Conservation (phyloP, 1,140 invertebrate genomes). For the Pristionchus pacificus region DNA sequence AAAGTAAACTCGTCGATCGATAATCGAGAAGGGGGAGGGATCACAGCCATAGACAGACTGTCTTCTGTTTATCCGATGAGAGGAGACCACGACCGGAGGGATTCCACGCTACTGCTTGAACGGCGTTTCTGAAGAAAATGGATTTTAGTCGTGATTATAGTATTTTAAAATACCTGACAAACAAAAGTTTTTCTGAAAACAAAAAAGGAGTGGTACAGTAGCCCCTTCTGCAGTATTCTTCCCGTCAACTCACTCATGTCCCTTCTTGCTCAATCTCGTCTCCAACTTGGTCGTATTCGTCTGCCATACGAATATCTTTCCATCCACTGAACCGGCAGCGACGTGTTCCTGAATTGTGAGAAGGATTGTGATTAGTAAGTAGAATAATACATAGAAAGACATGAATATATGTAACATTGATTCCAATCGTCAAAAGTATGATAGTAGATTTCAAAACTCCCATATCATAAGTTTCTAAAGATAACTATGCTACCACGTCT, state of each 20-base stretch:
- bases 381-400: no score
- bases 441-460: no score
- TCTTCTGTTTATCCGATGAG: conserved; percentile 14
- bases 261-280: conserved; percentile 15
- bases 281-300: conserved; percentile 30
- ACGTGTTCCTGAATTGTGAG: conserved; percentile 16
- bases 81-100: conserved; percentile 23
- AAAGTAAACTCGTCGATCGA: no score
- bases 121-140: conserved; percentile 11
- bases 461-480: no score
- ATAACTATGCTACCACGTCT: no score
- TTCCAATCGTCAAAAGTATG: no score
- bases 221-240: background rate
- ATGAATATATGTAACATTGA: no score
- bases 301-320: conserved; percentile 31
- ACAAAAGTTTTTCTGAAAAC: background rate
- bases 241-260: conserved; percentile 28
- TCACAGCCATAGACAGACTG: conserved; percentile 4
- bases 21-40: no score
- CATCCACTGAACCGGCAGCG: conserved; percentile 25
- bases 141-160: background rate
- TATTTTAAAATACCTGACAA: background rate
- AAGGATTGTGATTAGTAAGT: background rate
- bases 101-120: conserved; percentile 20
- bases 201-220: background rate